Evolutionary conservation across 2,888 invertebrate species (phyloP).

Genomic region (Epiperipatus broadwayi): DNA sequence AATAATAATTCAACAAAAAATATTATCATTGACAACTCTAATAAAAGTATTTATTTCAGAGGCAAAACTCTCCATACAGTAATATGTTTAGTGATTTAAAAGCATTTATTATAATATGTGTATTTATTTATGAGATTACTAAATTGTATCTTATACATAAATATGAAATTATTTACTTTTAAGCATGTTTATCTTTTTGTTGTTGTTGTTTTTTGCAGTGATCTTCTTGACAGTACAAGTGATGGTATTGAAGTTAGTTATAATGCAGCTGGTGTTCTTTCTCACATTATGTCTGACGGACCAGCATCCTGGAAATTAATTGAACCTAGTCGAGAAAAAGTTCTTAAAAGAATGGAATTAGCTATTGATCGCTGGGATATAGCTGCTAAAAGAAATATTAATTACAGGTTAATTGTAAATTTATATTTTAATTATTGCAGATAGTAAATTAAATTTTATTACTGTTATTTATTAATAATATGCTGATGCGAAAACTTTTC

Average conservation of each 20-base stretch:
- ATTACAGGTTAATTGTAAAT: conserved; percentile 42
- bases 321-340: conserved; percentile 46
- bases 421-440: no score
- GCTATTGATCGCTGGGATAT: conserved; percentile 79
- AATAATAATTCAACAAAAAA: no score
- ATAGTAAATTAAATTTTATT: no score
- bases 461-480: no score
- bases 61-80: no score
- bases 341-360: conserved; percentile 50
- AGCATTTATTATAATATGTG: neutral
- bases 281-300: conserved; percentile 87
- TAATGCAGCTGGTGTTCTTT: conserved; percentile 84
- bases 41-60: no score
- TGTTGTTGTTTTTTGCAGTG: conserved; percentile 31
- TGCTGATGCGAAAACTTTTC: no score
- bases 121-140: no score
- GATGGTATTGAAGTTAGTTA: conserved; percentile 95
- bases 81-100: no score
- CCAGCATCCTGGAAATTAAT: conserved; percentile 56
- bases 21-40: no score
- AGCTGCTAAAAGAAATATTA: conserved; percentile 70
- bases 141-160: conserved; percentile 8
- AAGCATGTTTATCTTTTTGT: neutral
- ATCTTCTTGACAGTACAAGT: conserved; percentile 58
- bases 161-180: conserved; percentile 12